Percentiles rank a stretch among this genome's conserved stretches.
phyloP scores from a whole-genome alignment of 64 coral and sea anemone species.

The Actinia tenebrosa region DNA sequence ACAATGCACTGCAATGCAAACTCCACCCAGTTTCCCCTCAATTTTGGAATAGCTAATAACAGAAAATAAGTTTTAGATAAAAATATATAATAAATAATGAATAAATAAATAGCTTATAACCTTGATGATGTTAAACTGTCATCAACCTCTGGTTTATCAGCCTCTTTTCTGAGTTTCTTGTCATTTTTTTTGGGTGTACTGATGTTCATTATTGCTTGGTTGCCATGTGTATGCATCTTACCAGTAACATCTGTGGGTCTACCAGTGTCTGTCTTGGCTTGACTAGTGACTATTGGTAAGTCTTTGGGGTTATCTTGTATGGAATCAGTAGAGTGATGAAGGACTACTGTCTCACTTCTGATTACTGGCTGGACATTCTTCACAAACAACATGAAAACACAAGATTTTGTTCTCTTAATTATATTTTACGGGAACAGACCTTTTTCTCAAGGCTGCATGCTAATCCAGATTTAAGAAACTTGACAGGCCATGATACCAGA shows the following conservation, averaged over 20 bases:
- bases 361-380: constrained; percentile 50
- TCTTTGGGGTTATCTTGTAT: constrained; percentile 27
- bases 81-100: too few species aligned
- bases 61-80: too few species aligned
- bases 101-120: background rate
- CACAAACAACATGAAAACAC: background rate
- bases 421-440: background rate
- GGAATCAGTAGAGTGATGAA: constrained; percentile 33
- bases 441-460: too few species aligned
- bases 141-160: background rate
- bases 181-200: background rate
- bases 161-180: background rate
- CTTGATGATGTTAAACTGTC: background rate
- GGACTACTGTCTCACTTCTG: constrained; percentile 75
- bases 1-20: too few species aligned
- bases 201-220: too few species aligned
- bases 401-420: background rate
- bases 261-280: background rate
- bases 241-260: background rate
- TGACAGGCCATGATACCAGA: too few species aligned
- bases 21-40: too few species aligned
- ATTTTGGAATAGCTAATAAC: too few species aligned
- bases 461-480: too few species aligned
- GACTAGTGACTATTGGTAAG: background rate
- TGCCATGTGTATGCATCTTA: background rate